Base-by-base conservation (phyloP, 2,113 vertebrate genomes). In the Talpa occidentalis region DNA sequence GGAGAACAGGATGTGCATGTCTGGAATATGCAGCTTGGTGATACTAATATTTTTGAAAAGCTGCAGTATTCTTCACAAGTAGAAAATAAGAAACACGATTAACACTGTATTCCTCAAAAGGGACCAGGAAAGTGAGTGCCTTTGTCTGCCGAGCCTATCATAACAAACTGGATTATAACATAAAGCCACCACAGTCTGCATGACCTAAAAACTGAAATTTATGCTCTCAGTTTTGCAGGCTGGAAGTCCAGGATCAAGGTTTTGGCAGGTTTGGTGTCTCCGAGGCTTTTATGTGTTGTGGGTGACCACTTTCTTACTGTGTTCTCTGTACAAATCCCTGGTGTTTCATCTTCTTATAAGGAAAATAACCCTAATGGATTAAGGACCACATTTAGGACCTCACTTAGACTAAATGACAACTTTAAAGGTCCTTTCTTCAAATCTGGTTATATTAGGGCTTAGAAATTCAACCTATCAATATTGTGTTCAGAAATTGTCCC, bases 401-500 rank as follows among this genome's bases (percentile, higher is more conserved):
- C 49, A 82, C 37, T 80, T 74, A 74, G 10, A 10, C 12, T 56
- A 40, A 64, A 28, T 86, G 35, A 64, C 22, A 11, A 56, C 40
- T 37, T 35, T 24, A 44, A 94, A 78, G 30, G 16, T 3, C n/a
- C 3, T 73, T 32, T 19, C 24, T 93, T 10, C 40, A 79, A 74
- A 88, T 28, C 84, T 12, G 56, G 35, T 72, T 72, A 59, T 28
- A 40, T 0, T 77, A 24, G 0, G 7, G 26, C 11, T 21, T 69
- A 59, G 37, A 17, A 5, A 8, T n/a, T 70, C n/a, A 94, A 28
- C 26, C 28, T 66, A 52, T 26, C 24, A 67, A 26, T 32, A 22
- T 62, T 0, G 0, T 21, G 17, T 56, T 74, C 42, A 32, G 12
- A 54, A 21, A 21, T 2, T 16, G 14, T 14, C 32, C 64, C 67